Evolutionary conservation across 2,888 invertebrate species (phyloP).

Genomic region (Stenurella melanura): DNA sequence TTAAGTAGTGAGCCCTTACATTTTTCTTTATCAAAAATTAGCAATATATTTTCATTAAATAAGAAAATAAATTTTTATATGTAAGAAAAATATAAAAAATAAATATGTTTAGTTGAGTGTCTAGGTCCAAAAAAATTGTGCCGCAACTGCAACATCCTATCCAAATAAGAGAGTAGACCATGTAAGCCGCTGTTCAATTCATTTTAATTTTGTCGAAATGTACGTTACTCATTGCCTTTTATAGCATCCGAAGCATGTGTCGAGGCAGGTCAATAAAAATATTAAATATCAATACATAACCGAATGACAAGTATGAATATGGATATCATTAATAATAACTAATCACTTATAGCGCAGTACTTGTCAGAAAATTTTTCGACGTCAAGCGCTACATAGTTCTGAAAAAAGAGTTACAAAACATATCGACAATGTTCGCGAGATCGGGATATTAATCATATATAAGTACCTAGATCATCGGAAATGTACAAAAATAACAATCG

Average conservation of each 20-base stretch:
- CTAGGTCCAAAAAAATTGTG: no score
- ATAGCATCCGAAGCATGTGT: background rate
- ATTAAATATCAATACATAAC: constrained; percentile 25
- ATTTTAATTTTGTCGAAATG: background rate
- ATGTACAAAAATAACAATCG: constrained; percentile 8
- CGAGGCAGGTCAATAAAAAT: background rate
- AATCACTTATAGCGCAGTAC: constrained; percentile 39
- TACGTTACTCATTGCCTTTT: constrained; percentile 8
- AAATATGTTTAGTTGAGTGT: no score
- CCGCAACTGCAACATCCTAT: background rate
- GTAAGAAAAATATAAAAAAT: no score
- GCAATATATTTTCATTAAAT: no score
- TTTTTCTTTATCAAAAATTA: no score
- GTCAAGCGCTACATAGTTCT: background rate
- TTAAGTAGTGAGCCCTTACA: no score
- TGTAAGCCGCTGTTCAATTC: background rate
- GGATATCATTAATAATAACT: constrained; percentile 52
- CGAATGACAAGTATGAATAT: constrained; percentile 39
- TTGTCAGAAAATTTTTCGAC: constrained; percentile 28
- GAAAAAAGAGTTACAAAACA: constrained; percentile 16
- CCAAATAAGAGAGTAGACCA: background rate
- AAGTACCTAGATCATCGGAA: constrained; percentile 10
- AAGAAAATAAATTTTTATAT: no score
- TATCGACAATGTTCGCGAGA: constrained; percentile 10
- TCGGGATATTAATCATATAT: constrained; percentile 21